Conservation (phyloP, 2,888 invertebrate species). For the Leucania comma region DNA sequence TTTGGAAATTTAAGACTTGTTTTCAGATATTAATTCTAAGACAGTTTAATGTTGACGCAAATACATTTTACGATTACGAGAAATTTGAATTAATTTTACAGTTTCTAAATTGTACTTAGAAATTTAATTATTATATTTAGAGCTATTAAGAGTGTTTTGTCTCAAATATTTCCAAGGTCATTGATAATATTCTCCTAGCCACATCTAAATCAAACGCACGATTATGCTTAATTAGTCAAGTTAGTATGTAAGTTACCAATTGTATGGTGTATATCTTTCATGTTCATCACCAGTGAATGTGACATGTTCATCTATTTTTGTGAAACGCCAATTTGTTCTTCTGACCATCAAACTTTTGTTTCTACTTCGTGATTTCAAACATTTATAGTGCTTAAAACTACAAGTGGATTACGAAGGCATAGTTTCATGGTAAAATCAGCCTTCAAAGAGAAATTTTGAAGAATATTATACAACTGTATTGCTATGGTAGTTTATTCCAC, state of each 20-base stretch:
- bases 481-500: constrained; percentile 55
- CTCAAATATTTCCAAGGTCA: constrained; percentile 18
- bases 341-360: constrained; percentile 57
- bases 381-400: constrained; percentile 75
- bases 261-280: constrained; percentile 58
- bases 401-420: constrained; percentile 61
- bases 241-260: constrained; percentile 66
- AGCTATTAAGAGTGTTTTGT: neutral
- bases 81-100: neutral
- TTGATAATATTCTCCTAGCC: constrained; percentile 67
- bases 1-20: constrained; percentile 11
- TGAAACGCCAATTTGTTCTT: constrained; percentile 70
- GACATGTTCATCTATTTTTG: constrained; percentile 65
- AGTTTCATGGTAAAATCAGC: constrained; percentile 47
- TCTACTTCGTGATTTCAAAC: constrained; percentile 74
- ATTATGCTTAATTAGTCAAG: constrained; percentile 63
- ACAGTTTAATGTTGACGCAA: constrained; percentile 16
- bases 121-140: neutral
- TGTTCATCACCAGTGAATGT: constrained; percentile 66
- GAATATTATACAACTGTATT: constrained; percentile 45
- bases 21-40: constrained; percentile 19
- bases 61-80: neutral
- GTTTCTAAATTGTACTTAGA: neutral
- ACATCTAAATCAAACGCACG: constrained; percentile 64
- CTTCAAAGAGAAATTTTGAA: constrained; percentile 56